Evolutionary conservation across 2,888 invertebrate genomes (phyloP).

Genomic region (Uloborus plumipes): DNA sequence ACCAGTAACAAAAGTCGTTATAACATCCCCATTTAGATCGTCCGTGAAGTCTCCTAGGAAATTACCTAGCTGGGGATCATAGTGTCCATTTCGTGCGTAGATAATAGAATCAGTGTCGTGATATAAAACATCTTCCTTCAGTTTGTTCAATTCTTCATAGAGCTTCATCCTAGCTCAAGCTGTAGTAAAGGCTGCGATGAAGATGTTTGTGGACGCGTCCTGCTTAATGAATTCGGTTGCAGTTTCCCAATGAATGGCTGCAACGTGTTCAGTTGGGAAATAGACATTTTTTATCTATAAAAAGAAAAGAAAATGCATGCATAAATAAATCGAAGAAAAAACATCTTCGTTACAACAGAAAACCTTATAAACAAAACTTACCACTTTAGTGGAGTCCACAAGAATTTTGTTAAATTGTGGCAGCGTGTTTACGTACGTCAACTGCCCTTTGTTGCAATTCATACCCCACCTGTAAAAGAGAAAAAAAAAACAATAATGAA

Average conservation of each 20-base stretch:
- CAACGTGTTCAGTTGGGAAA: constrained; percentile 9
- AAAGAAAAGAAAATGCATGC: no score
- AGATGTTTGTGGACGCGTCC: background rate
- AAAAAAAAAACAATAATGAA: no score
- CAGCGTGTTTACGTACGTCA: no score
- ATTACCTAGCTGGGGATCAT: background rate
- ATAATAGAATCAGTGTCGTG: background rate
- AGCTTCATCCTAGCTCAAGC: background rate
- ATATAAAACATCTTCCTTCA: background rate
- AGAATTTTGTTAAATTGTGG: no score
- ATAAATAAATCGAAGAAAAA: no score
- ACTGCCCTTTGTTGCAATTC: no score
- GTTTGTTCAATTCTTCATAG: background rate
- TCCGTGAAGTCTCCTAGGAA: constrained; percentile 16
- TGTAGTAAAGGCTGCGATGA: constrained; percentile 1
- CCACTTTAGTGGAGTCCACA: no score
- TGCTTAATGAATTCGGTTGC: background rate
- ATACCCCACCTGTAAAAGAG: no score
- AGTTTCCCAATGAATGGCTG: background rate
- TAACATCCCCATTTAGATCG: constrained; percentile 2
- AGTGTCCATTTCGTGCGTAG: background rate
- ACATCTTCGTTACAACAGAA: no score
- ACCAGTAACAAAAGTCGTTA: constrained; percentile 15
- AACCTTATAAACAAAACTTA: no score
- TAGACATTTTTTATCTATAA: no score